Evolutionary conservation across 2,113 vertebrate genomes (phyloP), one percentile per base, ranked within the genome.

Genomic region (Cyprinodon variegatus): DNA sequence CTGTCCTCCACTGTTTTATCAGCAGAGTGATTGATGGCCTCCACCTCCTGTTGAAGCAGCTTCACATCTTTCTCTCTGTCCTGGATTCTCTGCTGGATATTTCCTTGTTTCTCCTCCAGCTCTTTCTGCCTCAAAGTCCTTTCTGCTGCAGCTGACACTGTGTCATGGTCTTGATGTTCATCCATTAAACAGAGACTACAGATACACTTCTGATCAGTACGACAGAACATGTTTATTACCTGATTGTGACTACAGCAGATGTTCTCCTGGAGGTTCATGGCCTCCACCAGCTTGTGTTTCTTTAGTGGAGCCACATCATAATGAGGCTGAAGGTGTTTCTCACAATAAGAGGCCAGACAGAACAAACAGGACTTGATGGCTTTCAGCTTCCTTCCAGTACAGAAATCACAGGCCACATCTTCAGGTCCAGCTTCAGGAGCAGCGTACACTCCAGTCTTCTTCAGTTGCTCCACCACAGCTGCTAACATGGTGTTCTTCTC

Each of bases 221-320:
- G 70, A 11, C 83, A 82, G 46, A 72, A 85, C 67, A 85, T 36
- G 70, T 78, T 75, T 65, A 77, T 82, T 36, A 70, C 70, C 10
- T 83, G 75, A 2, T 74, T 5, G 39, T 83, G 80, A 1, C 1
- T n/a, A 4, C 65, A 39, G 70, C 80, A 83, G 65, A 83, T 57
- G 70, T 37, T 77, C 38, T 65, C 59, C 69, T 71, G 29, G 11
- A 71, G 68, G 39, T 70, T 72, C 68, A 60, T 70, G 68, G 68
- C 36, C 3, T 68, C 66, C 46, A 53, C 66, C 29, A 53, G 46
- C 45, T 38, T 50, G 45, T 68, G 66, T 20, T 69, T 14, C 67
- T 14, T 53, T 0, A 69, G 12, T 22, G 48, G 0, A 0, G 10
- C 17, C 11, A 1, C 6, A 53, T 68, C 15, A 37, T 53, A 12